Base-by-base conservation (phyloP, 2,113 vertebrate species). In the Ptyas mucosa region DNA sequence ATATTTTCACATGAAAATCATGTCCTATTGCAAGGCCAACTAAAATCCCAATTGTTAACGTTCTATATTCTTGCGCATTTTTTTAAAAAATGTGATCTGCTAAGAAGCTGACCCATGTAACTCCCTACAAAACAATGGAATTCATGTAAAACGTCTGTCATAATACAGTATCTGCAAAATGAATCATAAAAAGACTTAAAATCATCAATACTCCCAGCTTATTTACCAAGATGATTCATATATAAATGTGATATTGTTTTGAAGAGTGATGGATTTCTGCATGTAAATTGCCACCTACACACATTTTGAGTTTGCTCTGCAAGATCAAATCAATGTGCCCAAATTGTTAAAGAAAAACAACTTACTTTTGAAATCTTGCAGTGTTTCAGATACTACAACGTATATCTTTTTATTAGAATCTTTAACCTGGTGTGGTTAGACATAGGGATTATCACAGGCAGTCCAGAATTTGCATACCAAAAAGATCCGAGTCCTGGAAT, bases 141-240 rank as follows among this genome's bases (percentile, higher is more conserved):
- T 89, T 57, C 64, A 89, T 26, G 2, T 54, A 92, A 81, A 58
- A 20, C 29, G 34, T 15, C 61, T 43, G 81, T 34, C 26, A 46
- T n/a, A 9, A 43, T 81, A 81, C 18, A 81, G 3, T 49, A 39
- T 51, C 64, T 85, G 6, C 34, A 89, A 81, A 85, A 51, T 58
- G 29, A 51, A 58, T 92, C 43, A 87, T n/a, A 51, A 69, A 23
- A 12, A 11, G 87, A 49, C 1, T 0, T 46, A 64, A 14, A 6
- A 90, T 0, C 61, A 20, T 0, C 49, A 61, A 75, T 75, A 88
- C 54, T 91, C 24, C 90, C 91, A 54, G 23, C 3, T 0, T 94
- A 93, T 94, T 94, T 75, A 89, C n/a, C 20, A 92, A 91, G 57
- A 69, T 85, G 61, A 53, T 85, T 91, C 34, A 0, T 49, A 92